Base-by-base conservation (phyloP, 2,113 vertebrate genomes). In the Chaetodon trifascialis region DNA sequence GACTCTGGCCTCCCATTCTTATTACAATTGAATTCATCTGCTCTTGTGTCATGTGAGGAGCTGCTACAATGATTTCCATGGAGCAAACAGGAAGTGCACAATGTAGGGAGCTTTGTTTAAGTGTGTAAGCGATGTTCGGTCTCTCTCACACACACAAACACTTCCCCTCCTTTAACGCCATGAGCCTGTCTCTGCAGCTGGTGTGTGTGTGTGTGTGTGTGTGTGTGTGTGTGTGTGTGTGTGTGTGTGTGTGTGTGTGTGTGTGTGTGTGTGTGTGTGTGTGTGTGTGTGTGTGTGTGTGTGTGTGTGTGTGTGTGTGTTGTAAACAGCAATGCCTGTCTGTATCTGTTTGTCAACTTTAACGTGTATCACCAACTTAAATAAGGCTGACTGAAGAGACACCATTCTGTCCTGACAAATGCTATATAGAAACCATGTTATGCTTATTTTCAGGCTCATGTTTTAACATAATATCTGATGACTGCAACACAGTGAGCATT, bases 321-420 rank as follows among this genome's bases (percentile, higher is more conserved):
- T n/a, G n/a, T n/a, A n/a, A n/a, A n/a, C n/a, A n/a, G n/a, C n/a
- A n/a, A n/a, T n/a, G 52, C 4, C 16, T 21, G 59, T 69, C 76
- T 71, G 79, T 71, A 84, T 82, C 69, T 60, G 72, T 86, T 92
- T 92, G 84, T 91, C 82, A 59, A 15, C 40, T 82, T 75, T 88
- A 91, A 91, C 40, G 49, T 86, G 88, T 52, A 49, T 73, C 76
- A 86, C 17, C 71, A 73, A 63, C 71, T 81, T 60, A 78, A 73
- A 85, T 76, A 72, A 88, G 80, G 79, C 19, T 8, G 15, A 58
- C 38, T 62, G 21, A 49, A 65, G 62, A 36, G 73, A 63, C 49
- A 49, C 64, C 71, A 69, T 47, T 77, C 54, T 81, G 42, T 75
- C 42, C 42, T 56, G 52, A 88, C 71, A 71, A 80, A 74, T 34